Evolutionary conservation across 2,797 vertebrate genomes (phyloP), one percentile per base, ranked within the genome.

Genomic region (Pantherophis alleghaniensis): DNA sequence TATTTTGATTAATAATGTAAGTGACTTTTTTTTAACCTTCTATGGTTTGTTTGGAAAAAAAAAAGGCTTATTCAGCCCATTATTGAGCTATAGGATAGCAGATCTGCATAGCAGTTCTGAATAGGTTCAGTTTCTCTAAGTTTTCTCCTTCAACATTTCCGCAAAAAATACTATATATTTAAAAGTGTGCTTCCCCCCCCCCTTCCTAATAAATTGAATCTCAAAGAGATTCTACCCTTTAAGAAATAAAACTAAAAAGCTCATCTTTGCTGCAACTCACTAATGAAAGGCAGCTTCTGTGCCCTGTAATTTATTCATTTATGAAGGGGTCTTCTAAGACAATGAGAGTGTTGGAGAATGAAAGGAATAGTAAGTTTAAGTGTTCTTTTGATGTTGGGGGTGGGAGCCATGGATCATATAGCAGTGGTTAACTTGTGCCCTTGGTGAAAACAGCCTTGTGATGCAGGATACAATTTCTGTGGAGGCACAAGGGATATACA

Each of bases 291-390:
- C 94, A 96, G 93, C 16, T 94, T 92, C 88, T 32, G 42, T 93
- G 37, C 18, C 55, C 90, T 94, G 93, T 60, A 88, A 90, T 95
- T 91, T 94, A 96, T 95, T 93, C 96, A 95, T 94, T 94, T 91
- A 95, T 94, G 57, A 93, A 96, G 94, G 90, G 93, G 16, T 94
- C 89, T 95, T 90, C 79, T 47, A 94, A 94, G 57, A 94, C 92
- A 14, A 83, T 9, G 94, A 11, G n/a, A 86, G 69, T 91, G 89
- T 87, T 86, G 2, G 20, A 1, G 91, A 66, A 74, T 86, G 69
- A 7, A 0, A 0, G 22, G 57, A 24, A 28, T 89, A 6, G 2
- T 88, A 87, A 28, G 93, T 93, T 94, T 74, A 90, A 86, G 86
- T 92, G 93, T 83, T 92, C 66, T 93, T 96, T 92, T 94, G 63